These are phyloP conservation scores for Deladenus siricidicola DNA, from an alignment of 2,888 invertebrate species.

Conservation along the genomic window DNA sequence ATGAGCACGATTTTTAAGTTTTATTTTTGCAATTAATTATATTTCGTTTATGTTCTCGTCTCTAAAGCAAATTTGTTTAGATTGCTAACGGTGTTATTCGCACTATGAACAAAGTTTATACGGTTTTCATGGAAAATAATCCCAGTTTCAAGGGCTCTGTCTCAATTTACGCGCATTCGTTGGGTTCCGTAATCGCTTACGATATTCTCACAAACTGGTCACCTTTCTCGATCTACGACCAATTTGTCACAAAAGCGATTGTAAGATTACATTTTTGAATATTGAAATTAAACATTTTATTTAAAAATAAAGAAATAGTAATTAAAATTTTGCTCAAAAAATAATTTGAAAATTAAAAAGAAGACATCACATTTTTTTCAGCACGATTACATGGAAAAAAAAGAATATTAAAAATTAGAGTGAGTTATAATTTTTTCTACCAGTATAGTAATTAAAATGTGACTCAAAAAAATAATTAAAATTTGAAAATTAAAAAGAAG, in stretches of 20 bases:
- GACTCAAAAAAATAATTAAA: too few species aligned
- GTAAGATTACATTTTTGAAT: too few species aligned
- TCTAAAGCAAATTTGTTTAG: too few species aligned
- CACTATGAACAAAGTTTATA: conserved; percentile 63
- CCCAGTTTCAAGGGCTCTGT: conserved; percentile 65
- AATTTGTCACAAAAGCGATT: conserved; percentile 53
- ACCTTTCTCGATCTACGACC: conserved; percentile 57
- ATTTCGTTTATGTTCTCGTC: too few species aligned
- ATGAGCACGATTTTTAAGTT: neutral
- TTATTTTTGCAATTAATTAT: conserved; percentile 5
- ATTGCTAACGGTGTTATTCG: conserved; percentile 62
- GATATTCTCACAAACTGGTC: conserved; percentile 65
- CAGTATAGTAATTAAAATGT: too few species aligned
- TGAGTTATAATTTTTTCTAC: too few species aligned
- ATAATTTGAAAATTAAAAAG: too few species aligned
- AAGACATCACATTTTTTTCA: conserved; percentile 23
- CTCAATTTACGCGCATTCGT: conserved; percentile 65
- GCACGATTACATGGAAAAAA: conserved; percentile 35
- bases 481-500: too few species aligned
- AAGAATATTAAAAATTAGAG: too few species aligned
- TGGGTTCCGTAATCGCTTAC: conserved; percentile 67
- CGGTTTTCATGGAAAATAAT: conserved; percentile 63
- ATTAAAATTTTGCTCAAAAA: too few species aligned
- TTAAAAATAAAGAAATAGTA: too few species aligned
- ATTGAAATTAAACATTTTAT: too few species aligned